These are phyloP conservation scores for Brachypalpus laphriformis DNA, from an alignment of 2,888 invertebrate species.

Conservation along the genomic window DNA sequence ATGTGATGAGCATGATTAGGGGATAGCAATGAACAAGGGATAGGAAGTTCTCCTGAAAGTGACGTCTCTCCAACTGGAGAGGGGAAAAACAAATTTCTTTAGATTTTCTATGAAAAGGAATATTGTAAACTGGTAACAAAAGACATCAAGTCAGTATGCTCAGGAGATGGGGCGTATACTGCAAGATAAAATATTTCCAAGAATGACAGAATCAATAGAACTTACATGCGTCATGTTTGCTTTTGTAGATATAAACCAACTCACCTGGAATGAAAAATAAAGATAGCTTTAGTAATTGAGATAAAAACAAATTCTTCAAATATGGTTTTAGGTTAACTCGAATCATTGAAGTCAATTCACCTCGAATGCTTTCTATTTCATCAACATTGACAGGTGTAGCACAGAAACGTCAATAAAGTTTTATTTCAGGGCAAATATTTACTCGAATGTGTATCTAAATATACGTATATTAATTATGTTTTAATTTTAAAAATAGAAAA, in stretches of 20 bases:
- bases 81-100: background rate
- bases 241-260: slow-evolving; percentile 13
- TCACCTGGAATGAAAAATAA: slow-evolving; percentile 45
- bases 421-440: too few relatives aligned
- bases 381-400: too few relatives aligned
- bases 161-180: too few relatives aligned
- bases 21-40: background rate
- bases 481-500: too few relatives aligned
- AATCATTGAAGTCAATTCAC: too few relatives aligned
- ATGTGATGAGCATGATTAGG: slow-evolving; percentile 7
- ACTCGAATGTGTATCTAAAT: too few relatives aligned
- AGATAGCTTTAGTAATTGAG: too few relatives aligned
- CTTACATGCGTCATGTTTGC: slow-evolving; percentile 25
- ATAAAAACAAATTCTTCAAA: too few relatives aligned
- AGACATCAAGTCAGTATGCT: background rate
- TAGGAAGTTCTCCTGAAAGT: background rate
- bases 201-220: background rate
- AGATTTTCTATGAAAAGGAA: background rate
- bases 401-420: too few relatives aligned
- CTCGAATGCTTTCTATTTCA: too few relatives aligned
- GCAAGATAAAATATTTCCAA: slow-evolving; percentile 14
- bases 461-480: too few relatives aligned
- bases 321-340: too few relatives aligned
- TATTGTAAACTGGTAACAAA: background rate
- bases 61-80: background rate